phyloP scores from a whole-genome alignment of 2,113 vertebrate species.

The Sakesphorus luctuosus region DNA sequence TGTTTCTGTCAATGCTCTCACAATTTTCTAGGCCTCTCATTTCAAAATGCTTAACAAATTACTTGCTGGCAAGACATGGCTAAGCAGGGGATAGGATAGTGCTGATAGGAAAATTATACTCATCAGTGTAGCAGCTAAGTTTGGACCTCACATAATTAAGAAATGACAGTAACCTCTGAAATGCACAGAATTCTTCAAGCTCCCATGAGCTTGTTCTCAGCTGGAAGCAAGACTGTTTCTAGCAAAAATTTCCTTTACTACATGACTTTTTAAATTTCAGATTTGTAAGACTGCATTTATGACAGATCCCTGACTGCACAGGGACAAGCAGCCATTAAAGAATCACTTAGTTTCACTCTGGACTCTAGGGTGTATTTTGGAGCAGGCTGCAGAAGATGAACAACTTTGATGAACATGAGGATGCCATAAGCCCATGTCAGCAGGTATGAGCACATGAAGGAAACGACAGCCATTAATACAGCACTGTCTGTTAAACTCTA shows the following conservation, averaged over 20 bases:
- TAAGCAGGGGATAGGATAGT: background rate
- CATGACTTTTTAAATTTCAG: background rate
- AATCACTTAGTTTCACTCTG: background rate
- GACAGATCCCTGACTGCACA: background rate
- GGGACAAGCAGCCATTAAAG: background rate
- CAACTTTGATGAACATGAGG: background rate
- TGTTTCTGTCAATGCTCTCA: background rate
- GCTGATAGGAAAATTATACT: background rate
- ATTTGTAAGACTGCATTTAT: constrained; percentile 4
- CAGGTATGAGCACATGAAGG: background rate
- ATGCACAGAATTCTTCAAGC: background rate
- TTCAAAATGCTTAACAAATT: background rate
- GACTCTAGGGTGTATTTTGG: constrained; percentile 16
- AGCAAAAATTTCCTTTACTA: constrained; percentile 18
- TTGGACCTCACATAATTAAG: background rate
- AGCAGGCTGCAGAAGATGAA: background rate
- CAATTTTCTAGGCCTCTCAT: background rate
- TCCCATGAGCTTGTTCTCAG: background rate
- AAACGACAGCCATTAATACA: constrained; percentile 44
- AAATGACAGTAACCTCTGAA: background rate
- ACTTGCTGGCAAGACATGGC: background rate
- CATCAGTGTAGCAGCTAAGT: background rate
- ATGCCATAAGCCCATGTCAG: background rate
- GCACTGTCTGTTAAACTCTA: constrained; percentile 26
- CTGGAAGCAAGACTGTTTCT: background rate